phyloP scores from a whole-genome alignment of 2,113 vertebrate species.

The Coracopsis vasa region DNA sequence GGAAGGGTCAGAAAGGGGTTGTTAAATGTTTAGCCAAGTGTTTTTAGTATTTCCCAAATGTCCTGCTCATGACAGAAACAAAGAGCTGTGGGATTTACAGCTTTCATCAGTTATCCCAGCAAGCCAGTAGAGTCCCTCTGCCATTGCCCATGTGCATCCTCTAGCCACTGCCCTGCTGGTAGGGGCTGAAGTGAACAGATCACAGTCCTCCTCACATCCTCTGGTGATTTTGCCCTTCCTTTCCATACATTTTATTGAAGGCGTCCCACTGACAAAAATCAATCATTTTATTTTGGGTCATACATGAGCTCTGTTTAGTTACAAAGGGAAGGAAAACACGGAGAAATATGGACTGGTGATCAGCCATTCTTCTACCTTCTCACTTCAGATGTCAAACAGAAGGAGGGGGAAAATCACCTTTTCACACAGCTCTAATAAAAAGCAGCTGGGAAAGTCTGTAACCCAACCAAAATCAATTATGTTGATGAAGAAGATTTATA shows the following conservation, averaged over 20 bases:
- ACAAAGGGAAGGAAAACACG: neutral
- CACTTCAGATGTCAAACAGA: neutral
- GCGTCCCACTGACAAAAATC: neutral
- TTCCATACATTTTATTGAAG: neutral
- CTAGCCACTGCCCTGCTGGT: neutral
- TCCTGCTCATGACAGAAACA: neutral
- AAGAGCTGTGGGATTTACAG: neutral
- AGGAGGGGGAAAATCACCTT: neutral
- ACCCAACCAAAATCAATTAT: conserved; percentile 16
- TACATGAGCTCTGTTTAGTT: neutral
- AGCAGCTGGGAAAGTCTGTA: neutral
- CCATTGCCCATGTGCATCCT: rapidly evolving
- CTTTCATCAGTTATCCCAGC: neutral
- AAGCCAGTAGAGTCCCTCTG: neutral
- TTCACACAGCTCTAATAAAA: neutral
- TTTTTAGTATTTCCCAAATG: neutral
- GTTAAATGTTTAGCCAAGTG: neutral
- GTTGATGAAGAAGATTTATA: conserved; percentile 4
- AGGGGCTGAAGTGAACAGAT: neutral
- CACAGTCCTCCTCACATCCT: neutral
- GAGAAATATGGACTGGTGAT: neutral
- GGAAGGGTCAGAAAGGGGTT: neutral
- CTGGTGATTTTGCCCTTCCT: neutral
- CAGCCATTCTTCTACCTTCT: neutral
- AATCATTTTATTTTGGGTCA: neutral